Evolutionary conservation across 2,888 invertebrate genomes (phyloP).

Genomic region (Lithophane ornitopus): DNA sequence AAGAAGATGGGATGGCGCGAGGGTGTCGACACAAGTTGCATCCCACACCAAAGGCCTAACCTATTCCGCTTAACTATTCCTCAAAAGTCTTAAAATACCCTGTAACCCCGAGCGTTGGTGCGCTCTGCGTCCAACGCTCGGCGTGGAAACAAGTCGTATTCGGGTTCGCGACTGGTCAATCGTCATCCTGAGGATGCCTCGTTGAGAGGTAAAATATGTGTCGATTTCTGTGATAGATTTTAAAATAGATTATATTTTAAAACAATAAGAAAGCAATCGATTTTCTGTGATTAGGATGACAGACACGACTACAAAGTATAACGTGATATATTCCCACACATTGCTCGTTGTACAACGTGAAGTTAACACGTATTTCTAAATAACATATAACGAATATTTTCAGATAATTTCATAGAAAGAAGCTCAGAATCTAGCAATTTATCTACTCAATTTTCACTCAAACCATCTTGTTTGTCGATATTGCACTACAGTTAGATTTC

Average conservation of each 20-base stretch:
- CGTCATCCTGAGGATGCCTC: no score
- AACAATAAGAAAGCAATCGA: not conserved
- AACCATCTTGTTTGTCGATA: not conserved
- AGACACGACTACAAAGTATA: not conserved
- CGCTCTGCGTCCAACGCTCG: no score
- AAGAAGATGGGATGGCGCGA: no score
- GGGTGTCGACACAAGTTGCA: no score
- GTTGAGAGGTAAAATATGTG: no score
- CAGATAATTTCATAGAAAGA: not conserved
- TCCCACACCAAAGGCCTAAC: no score
- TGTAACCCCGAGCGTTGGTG: no score
- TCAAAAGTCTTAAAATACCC: no score
- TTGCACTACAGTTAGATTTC: not conserved
- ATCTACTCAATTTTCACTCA: not conserved
- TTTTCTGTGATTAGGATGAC: not conserved
- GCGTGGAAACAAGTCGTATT: no score
- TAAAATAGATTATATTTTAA: not conserved
- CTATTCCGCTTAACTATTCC: no score
- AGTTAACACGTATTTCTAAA: not conserved
- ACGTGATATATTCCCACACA: not conserved
- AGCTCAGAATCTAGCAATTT: not conserved
- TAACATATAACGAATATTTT: not conserved
- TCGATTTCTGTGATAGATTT: no score
- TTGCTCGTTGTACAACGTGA: not conserved
- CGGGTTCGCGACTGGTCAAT: no score